Conservation (phyloP, 2,797 vertebrate genomes). For the Ctenosaura bakeri region DNA sequence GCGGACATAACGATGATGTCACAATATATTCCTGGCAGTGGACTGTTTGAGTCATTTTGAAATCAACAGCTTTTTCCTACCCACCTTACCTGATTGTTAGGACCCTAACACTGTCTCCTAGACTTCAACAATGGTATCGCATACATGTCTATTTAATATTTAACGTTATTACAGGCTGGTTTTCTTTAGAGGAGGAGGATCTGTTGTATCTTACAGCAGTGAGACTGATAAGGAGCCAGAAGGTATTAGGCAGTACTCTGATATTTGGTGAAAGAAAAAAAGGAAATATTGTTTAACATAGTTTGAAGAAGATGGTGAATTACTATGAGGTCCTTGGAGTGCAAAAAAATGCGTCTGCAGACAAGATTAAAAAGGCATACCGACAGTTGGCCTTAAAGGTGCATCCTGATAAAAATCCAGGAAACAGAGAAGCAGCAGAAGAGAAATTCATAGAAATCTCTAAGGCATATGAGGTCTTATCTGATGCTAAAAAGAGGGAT, state of each 20-base stretch:
- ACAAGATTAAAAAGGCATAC: conserved; percentile 64
- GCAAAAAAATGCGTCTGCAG: conserved; percentile 55
- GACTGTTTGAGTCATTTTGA: conserved; percentile 8
- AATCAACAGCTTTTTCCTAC: neutral
- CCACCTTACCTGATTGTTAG: neutral
- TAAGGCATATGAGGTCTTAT: conserved; percentile 62
- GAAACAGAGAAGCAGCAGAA: conserved; percentile 84
- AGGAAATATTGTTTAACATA: conserved; percentile 22
- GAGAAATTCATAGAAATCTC: conserved; percentile 76
- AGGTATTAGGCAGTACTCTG: neutral
- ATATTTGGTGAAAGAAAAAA: conserved; percentile 9
- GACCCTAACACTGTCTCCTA: neutral
- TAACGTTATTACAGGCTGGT: accelerated
- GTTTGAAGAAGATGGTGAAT: conserved; percentile 60
- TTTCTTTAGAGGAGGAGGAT: conserved; percentile 17
- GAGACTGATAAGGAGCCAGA: neutral
- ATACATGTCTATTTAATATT: neutral
- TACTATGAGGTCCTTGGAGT: conserved; percentile 56
- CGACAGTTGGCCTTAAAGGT: conserved; percentile 85
- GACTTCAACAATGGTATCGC: neutral
- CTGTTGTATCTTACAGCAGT: conserved; percentile 6
- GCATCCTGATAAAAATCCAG: conserved; percentile 87
- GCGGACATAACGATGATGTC: conserved; percentile 2
- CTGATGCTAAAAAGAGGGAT: conserved; percentile 48
- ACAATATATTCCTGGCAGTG: conserved; percentile 9